These are phyloP conservation scores for Drepanosiphum platanoidis DNA, from an alignment of 2,888 invertebrate species.

Conservation along the genomic window DNA sequence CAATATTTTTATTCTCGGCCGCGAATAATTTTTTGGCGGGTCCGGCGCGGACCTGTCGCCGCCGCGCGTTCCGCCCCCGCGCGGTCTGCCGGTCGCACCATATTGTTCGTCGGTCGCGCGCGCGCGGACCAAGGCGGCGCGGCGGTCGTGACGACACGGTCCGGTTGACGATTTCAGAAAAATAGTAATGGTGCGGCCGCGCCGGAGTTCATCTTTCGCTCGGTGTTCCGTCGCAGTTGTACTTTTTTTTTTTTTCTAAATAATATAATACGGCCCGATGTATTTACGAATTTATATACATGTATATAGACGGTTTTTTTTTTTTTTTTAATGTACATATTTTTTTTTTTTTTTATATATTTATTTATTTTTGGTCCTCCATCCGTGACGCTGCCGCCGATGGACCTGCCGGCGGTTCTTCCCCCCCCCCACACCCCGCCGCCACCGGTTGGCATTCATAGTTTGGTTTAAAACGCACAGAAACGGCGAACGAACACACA, in stretches of 20 bases:
- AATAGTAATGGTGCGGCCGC: conserved; percentile 30
- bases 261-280: conserved; percentile 17
- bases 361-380: conserved; percentile 59
- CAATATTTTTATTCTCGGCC: background rate
- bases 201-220: conserved; percentile 58
- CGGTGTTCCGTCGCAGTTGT: conserved; percentile 52
- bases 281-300: conserved; percentile 32
- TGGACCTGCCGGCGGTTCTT: conserved; percentile 46
- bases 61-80: background rate
- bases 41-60: conserved; percentile 26
- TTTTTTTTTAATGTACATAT: background rate
- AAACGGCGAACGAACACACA: conserved; percentile 21
- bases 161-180: conserved; percentile 55
- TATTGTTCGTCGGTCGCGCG: conserved; percentile 45
- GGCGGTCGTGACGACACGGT: conserved; percentile 48
- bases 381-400: conserved; percentile 59
- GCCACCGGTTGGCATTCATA: background rate
- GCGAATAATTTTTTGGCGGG: conserved; percentile 43
- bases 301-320: conserved; percentile 35
- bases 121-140: background rate
- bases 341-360: too few relatives aligned
- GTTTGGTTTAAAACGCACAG: conserved; percentile 39
- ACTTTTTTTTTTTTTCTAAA: conserved; percentile 38
- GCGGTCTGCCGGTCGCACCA: background rate
- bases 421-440: conserved; percentile 7